Conservation (phyloP, 1,140 invertebrate species). For the Drosophila sp. region DNA sequence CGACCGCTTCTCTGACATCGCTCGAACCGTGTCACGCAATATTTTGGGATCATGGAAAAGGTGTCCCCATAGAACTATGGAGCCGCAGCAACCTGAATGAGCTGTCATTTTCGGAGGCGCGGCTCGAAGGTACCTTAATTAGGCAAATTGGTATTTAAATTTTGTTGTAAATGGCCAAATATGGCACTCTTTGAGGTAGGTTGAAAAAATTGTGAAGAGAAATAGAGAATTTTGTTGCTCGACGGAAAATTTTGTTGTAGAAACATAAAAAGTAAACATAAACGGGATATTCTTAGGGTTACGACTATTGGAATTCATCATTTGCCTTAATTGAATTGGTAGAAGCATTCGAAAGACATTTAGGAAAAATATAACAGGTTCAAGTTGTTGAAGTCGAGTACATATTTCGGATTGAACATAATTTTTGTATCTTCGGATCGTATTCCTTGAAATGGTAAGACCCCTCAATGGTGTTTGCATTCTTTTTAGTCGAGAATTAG, state of each 20-base stretch:
- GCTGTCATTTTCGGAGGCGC: slow-evolving; percentile 60
- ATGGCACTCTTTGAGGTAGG: slow-evolving; percentile 49
- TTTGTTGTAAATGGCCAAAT: slow-evolving; percentile 36
- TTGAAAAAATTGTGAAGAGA: slow-evolving; percentile 21
- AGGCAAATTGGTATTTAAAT: slow-evolving; percentile 79
- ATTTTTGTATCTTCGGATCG: too few relatives aligned
- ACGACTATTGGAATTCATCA: slow-evolving; percentile 4
- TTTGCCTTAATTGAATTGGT: neutral
- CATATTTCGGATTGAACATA: too few relatives aligned
- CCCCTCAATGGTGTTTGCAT: too few relatives aligned
- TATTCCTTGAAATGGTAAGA: too few relatives aligned
- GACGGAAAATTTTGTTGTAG: slow-evolving; percentile 5
- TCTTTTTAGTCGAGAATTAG: too few relatives aligned
- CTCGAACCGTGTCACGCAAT: slow-evolving; percentile 63
- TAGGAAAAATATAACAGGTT: neutral
- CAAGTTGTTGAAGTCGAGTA: too few relatives aligned
- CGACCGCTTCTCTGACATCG: neutral
- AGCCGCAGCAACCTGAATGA: slow-evolving; percentile 44
- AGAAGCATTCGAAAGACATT: neutral
- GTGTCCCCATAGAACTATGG: slow-evolving; percentile 22
- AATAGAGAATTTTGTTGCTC: neutral
- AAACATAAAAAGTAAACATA: slow-evolving; percentile 4
- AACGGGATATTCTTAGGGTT: neutral
- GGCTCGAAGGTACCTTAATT: slow-evolving; percentile 69
- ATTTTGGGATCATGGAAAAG: slow-evolving; percentile 57